Evolutionary conservation across 2,888 invertebrate genomes (phyloP).

Genomic region (Mechanitis mazaeus): DNA sequence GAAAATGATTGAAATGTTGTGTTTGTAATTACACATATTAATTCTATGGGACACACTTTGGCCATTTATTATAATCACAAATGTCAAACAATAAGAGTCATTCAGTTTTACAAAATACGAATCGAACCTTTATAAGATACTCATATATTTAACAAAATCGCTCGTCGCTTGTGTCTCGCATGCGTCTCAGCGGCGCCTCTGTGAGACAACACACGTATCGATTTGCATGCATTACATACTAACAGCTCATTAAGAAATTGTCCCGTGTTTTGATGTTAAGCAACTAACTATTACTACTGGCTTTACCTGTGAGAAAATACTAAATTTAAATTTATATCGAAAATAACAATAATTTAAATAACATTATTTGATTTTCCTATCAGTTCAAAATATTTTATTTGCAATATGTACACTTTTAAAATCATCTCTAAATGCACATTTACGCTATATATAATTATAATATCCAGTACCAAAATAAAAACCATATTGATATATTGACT

Average conservation of each 20-base stretch:
- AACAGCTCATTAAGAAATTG: conserved; percentile 62
- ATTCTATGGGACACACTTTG: no score
- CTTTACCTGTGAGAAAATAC: neutral
- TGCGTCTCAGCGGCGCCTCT: conserved; percentile 41
- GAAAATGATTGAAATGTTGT: no score
- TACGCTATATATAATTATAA: no score
- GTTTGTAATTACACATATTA: no score
- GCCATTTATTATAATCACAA: no score
- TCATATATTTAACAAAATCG: neutral
- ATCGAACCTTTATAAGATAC: neutral
- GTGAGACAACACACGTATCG: conserved; percentile 55
- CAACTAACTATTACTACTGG: conserved; percentile 30
- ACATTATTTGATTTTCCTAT: no score
- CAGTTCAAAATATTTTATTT: no score
- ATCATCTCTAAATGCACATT: no score
- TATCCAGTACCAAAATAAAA: no score
- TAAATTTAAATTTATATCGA: neutral
- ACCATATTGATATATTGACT: no score
- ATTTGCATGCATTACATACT: conserved; percentile 65
- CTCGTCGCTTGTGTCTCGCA: conserved; percentile 15
- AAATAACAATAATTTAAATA: neutral
- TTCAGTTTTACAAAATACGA: neutral
- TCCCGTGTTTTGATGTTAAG: conserved; percentile 61
- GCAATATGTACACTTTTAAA: no score
- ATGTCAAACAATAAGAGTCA: no score